Base-by-base conservation (phyloP, 1,140 invertebrate species). In the Calycopis cecrops region DNA sequence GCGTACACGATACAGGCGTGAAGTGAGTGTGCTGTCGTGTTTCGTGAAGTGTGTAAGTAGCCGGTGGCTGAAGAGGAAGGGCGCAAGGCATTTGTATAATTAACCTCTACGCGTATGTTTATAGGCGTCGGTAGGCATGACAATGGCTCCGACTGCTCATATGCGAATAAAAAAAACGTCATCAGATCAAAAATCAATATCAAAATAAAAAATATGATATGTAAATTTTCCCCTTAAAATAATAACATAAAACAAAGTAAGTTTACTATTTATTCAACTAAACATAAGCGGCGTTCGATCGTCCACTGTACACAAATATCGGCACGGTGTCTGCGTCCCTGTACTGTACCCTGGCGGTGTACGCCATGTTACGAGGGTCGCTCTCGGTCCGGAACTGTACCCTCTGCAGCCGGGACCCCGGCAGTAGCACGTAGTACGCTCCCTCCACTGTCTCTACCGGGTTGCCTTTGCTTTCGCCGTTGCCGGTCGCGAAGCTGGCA, bases 301-400 rank as follows among this genome's bases (percentile, higher is more conserved):
- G 80, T 10, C 72, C 67, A 7, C 70, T 72, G 51, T 86, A 86
- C 6, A 83, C 76, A 52, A 73, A 85, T 12, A 84, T 61, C 0
- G 83, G 81, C 0, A 78, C 81, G 8, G 71, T 69, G 42, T 85
- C 80, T 66, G 79, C 80, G 34, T 66, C 67, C 38, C 48, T 76
- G 71, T 86, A 84, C 35, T 79, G 78, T 21, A 86, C 67, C 53
- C 73, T 73, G 21, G 83, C 83, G 1, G 83, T 82, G 55, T 86
- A 86, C 8, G 81, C 83, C 83, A 86, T 86, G 51, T 85, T 86
- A 17, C 69, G 68, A 4, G 76, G 16, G 40, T 86, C 83, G 37
- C 81, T 84, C 40, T 84, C 75, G 1, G 83, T 86, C 28, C 74
- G 62, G 68, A 79, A 86, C 53, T 85, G 79, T 1, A 86, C 75